Evolutionary conservation across 2,888 invertebrate species (phyloP), one percentile per base, ranked within the genome.

Genomic region (Calliopum simillimum): DNA sequence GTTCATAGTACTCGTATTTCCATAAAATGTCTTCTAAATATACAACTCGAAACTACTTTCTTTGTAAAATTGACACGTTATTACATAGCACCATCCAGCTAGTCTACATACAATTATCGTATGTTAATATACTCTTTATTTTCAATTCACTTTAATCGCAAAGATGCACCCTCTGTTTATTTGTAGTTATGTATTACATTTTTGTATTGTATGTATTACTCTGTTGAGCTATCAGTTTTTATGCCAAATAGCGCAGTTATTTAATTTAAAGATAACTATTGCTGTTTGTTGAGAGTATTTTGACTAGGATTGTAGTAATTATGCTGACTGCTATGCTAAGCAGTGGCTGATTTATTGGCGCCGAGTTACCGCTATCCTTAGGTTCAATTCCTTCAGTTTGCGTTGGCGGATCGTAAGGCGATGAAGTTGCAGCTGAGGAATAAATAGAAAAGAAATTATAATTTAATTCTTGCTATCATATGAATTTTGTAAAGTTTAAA

Each of bases 281-380:
- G 21, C 76, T 78, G 72, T 76, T 71, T 44, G 53, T 62, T 51
- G 74, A 76, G 72, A 78, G 70, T 68, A 73, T 71, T 76, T 80
- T 80, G 81, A 82, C 81, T 81, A 82, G 82, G 74, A 77, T 74
- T 69, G 77, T 53, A 78, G 74, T 53, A 8, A 33, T 33, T 6
- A 56, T 74, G 74, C 68, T 69, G 56, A 59, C 33, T 53, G 58
- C 14, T 49, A 61, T 21, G 66, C 77, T 58, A 49, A 67, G 12
- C 47, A 73, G 76, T 72, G 75, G 74, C 46, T 19, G 16, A 12
- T 44, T 44, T 5, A 25, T 12, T 51, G 74, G 68, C 71, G 73
- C 74, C 47, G 75, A 68, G 56, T 74, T 64, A 69, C 21, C 74
- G 75, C 56, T 75, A 23, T 74, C 74, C 53, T 76, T 76, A 76